Base-by-base conservation (phyloP, 2,113 vertebrate genomes). In the Lycaon pictus region DNA sequence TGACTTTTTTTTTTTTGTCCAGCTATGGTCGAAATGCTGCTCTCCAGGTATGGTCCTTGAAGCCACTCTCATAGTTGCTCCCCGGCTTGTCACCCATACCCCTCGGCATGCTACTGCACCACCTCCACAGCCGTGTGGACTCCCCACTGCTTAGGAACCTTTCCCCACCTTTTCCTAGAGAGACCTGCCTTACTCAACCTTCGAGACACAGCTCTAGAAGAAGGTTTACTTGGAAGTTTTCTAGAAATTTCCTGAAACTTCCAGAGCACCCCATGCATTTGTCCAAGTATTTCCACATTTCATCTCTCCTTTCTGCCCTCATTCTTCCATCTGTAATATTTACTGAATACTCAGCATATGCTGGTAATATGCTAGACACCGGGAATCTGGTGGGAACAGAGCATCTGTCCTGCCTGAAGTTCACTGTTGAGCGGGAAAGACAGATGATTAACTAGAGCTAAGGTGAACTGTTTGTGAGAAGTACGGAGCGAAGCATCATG, bases 171-270 rank as follows among this genome's bases (percentile, higher is more conserved):
- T 80, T 62, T 62, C 74, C n/a, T 86, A 35, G 1, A 72, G 22
- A 72, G 22, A 29, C 3, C 69, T 4, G 6, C 23, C 62, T 87
- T 69, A 56, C 55, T 82, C 53, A 58, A 22, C 5, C 51, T 83
- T 84, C n/a, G 81, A 58, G 19, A 48, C 27, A 35, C 7, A 90
- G 32, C 37, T 87, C 67, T 43, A 79, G 20, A 37, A 48, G 88
- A 55, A 90, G 29, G 20, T 32, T 91, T 89, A 76, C 16, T 22
- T 93, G 22, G 22, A 55, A 58, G 4, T 72, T 89, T 85, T 85
- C 77, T 94, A 92, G 74, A 79, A 72, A 87, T 55, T 23, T 90
- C 51, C 11, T 72, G 25, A 89, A 94, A 76, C 76, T 89, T 37
- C 74, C 55, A 55, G 19, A 22, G 3, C 16, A 58, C 32, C 19